Conservation (phyloP, 2,888 invertebrate genomes). For the Papilio demoleus region DNA sequence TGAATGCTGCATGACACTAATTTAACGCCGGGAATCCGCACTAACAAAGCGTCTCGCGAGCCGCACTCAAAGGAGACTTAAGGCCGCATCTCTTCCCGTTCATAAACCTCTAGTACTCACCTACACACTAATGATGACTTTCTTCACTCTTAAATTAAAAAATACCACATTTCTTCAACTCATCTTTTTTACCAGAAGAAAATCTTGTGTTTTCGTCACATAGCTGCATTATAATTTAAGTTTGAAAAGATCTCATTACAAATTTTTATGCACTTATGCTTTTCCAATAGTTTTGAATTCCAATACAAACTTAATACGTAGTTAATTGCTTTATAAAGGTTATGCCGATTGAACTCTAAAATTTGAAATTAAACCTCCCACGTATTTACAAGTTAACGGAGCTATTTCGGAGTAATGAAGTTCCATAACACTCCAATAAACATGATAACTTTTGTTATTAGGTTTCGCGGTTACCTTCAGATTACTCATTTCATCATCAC, state of each 20-base stretch:
- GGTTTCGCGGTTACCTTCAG: constrained; percentile 20
- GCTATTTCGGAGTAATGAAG: constrained; percentile 32
- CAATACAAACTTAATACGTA: neutral
- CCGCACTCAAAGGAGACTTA: constrained; percentile 47
- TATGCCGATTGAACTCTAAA: constrained; percentile 13
- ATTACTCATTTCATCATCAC: neutral
- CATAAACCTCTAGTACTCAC: constrained; percentile 55
- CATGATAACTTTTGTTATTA: constrained; percentile 36
- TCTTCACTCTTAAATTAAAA: constrained; percentile 20
- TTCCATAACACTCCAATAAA: constrained; percentile 34
- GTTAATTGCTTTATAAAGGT: constrained; percentile 14
- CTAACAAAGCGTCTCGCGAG: constrained; percentile 57
- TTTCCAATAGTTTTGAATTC: no score
- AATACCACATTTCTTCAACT: neutral
- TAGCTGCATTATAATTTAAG: no score
- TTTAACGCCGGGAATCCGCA: constrained; percentile 52
- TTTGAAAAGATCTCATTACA: no score
- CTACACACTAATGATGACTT: constrained; percentile 42
- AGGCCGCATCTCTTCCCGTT: constrained; percentile 51
- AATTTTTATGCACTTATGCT: no score
- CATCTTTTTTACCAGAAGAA: neutral
- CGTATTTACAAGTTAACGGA: constrained; percentile 26
- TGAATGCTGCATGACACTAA: constrained; percentile 45
- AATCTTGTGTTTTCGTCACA: neutral
- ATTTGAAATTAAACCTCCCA: constrained; percentile 18